A percentile compares a stretch with the other conserved stretches of the same genome.
phyloP scores from a whole-genome alignment of 2,113 vertebrate species.

The Lipophrys pholis region DNA sequence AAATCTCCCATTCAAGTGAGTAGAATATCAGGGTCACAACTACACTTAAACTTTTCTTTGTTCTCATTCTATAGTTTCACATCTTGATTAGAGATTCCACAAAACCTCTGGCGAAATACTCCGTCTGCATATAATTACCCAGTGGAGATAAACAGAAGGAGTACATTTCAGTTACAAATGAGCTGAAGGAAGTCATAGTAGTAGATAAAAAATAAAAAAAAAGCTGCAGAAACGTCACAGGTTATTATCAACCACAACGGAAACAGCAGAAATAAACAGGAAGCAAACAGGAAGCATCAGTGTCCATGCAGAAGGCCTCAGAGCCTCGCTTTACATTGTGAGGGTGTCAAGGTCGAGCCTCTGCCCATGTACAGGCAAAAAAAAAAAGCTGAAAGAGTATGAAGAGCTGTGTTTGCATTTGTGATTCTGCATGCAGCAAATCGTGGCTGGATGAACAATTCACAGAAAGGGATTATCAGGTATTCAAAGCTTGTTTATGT shows the following conservation, averaged over 20 bases:
- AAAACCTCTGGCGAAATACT: constrained; percentile 43
- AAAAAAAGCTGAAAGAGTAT: too few relatives aligned
- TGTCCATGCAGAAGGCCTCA: constrained; percentile 17
- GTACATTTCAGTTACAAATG: constrained; percentile 30
- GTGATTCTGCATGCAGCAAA: neutral
- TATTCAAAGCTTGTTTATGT: constrained; percentile 43
- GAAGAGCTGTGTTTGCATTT: neutral
- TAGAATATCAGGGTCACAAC: constrained; percentile 3
- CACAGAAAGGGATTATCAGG: constrained; percentile 17
- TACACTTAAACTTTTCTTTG: neutral
- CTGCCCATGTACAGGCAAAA: too few relatives aligned
- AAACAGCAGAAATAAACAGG: constrained; percentile 57
- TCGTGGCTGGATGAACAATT: neutral
- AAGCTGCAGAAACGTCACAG: neutral
- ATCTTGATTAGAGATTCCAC: constrained; percentile 58
- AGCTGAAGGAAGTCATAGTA: neutral
- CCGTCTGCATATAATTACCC: constrained; percentile 46
- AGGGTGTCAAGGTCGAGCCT: neutral
- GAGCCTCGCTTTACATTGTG: constrained; percentile 7
- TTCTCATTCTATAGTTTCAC: constrained; percentile 21
- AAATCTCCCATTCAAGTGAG: constrained; percentile 3
- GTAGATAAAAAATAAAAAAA: constrained; percentile 15
- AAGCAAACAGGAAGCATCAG: constrained; percentile 61
- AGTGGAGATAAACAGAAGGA: constrained; percentile 30
- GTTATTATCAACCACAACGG: constrained; percentile 32